Conservation (phyloP, 2,888 invertebrate species). For the Orthosia incerta region DNA sequence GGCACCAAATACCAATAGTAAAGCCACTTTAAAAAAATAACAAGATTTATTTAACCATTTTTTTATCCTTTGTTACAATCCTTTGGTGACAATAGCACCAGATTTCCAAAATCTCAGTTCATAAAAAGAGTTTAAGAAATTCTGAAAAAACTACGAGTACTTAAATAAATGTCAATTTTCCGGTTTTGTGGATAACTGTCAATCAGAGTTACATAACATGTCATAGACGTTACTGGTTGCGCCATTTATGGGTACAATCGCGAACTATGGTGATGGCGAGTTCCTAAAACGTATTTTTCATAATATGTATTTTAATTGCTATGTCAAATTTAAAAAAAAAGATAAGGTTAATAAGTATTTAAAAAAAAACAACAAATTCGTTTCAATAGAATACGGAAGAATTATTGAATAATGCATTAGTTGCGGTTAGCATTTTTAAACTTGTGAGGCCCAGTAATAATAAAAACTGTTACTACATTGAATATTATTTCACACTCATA, state of each 20-base stretch:
- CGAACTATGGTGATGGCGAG: neutral
- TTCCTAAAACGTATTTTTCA: neutral
- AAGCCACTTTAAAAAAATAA: neutral
- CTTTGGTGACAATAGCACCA: neutral
- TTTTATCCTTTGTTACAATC: no score
- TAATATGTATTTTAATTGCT: neutral
- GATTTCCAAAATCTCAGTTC: neutral
- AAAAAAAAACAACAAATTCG: neutral
- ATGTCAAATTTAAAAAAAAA: no score
- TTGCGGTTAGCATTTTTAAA: slow-evolving; percentile 6
- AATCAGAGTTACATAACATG: slow-evolving; percentile 68
- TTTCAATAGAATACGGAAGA: neutral
- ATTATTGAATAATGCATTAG: neutral
- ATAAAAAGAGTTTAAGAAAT: neutral
- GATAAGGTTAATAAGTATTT: neutral
- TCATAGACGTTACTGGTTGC: slow-evolving; percentile 61
- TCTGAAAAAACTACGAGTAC: neutral
- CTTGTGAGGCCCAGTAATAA: neutral
- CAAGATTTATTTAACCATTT: neutral
- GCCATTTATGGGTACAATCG: slow-evolving; percentile 40
- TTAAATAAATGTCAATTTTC: slow-evolving; percentile 20
- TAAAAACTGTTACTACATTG: neutral
- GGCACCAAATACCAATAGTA: neutral
- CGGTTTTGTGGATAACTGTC: slow-evolving; percentile 59
- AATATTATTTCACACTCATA: neutral